phyloP scores from a whole-genome alignment of 1,140 invertebrate species.

The Helicoverpa armigera region DNA sequence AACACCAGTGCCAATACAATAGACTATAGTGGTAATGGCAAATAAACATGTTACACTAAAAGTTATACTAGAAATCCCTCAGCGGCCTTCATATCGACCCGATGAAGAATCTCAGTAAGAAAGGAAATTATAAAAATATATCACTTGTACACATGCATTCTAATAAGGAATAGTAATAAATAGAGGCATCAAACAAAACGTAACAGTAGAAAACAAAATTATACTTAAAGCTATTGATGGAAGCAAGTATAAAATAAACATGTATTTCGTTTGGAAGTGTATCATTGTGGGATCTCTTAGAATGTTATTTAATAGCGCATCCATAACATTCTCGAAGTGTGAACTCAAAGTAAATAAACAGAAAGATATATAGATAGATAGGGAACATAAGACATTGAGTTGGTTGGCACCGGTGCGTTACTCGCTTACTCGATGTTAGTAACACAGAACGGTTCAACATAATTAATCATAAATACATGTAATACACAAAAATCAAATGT shows the following conservation, averaged over 20 bases:
- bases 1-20: constrained; percentile 86
- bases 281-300: constrained; percentile 56
- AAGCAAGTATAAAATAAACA: constrained; percentile 77
- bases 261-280: constrained; percentile 61
- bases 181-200: constrained; percentile 68
- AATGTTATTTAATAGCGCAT: constrained; percentile 71
- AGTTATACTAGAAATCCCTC: constrained; percentile 65
- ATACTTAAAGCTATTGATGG: constrained; percentile 77
- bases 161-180: constrained; percentile 75
- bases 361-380: constrained; percentile 58
- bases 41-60: constrained; percentile 74
- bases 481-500: constrained; percentile 81
- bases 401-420: constrained; percentile 78
- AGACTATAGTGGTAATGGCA: constrained; percentile 83
- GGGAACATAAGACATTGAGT: constrained; percentile 52
- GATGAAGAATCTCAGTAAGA: constrained; percentile 66
- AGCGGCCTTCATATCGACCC: constrained; percentile 41
- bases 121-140: constrained; percentile 69
- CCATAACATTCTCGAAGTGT: constrained; percentile 83
- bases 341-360: constrained; percentile 59
- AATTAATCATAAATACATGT: constrained; percentile 74
- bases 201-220: constrained; percentile 62
- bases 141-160: constrained; percentile 76
- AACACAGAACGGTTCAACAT: constrained; percentile 65
- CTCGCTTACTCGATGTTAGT: constrained; percentile 65